These are phyloP conservation scores for Manacus vitellinus DNA, from an alignment of 2,113 vertebrate genomes.

Conservation along the genomic window DNA sequence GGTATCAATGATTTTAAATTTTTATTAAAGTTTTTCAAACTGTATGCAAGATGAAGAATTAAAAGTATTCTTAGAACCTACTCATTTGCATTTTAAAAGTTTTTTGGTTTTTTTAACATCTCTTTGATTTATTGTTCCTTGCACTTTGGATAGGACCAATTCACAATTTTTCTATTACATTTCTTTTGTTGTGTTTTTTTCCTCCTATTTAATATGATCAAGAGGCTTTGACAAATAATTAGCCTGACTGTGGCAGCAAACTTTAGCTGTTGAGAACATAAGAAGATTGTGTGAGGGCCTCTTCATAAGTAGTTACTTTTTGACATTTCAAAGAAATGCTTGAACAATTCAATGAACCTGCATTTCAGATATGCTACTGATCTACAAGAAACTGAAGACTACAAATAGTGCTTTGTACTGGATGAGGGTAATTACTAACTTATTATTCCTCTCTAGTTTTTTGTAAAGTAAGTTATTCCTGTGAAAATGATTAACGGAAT, in stretches of 20 bases:
- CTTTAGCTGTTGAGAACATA: constrained; percentile 1
- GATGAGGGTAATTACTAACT: constrained; percentile 17
- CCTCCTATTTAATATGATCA: constrained; percentile 34
- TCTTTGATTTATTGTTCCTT: constrained; percentile 55
- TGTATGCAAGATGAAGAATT: constrained; percentile 12
- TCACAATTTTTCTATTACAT: neutral
- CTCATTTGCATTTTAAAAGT: constrained; percentile 26
- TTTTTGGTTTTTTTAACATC: neutral
- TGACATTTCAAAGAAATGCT: constrained; percentile 53
- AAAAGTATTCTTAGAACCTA: constrained; percentile 12
- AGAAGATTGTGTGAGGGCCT: neutral
- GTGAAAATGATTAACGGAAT: neutral
- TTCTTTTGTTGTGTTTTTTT: constrained; percentile 15
- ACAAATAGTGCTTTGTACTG: constrained; percentile 31
- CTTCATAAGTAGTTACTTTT: constrained; percentile 18
- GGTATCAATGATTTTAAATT: neutral
- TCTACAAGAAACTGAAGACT: neutral
- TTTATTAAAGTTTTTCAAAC: neutral
- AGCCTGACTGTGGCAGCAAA: constrained; percentile 26
- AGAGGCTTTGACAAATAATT: constrained; percentile 65
- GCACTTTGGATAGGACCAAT: neutral
- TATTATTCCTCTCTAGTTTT: neutral
- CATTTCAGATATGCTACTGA: neutral
- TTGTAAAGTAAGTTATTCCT: neutral
- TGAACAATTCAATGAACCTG: constrained; percentile 15